phyloP scores from a whole-genome alignment of 2,888 invertebrate species.

The Aporophyla nigra region DNA sequence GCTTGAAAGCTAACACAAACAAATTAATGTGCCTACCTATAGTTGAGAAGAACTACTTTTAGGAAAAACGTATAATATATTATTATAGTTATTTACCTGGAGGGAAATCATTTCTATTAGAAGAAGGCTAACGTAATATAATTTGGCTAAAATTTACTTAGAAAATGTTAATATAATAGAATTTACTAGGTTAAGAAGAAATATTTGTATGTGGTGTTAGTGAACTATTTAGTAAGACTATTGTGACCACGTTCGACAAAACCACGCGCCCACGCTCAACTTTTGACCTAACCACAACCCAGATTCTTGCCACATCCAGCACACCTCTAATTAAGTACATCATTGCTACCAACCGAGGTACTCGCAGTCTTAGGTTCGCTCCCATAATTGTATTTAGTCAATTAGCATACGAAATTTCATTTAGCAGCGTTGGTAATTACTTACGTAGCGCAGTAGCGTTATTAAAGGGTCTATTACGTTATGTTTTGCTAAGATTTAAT shows the following conservation, averaged over 20 bases:
- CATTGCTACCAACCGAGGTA: constrained; percentile 68
- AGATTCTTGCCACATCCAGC: constrained; percentile 31
- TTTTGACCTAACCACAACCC: not conserved
- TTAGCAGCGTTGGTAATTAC: constrained; percentile 84
- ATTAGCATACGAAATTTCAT: constrained; percentile 88
- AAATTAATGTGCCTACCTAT: too few relatives aligned
- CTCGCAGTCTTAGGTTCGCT: constrained; percentile 83
- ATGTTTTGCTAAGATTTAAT: constrained; percentile 70
- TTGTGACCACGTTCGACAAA: not conserved
- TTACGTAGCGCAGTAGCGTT: constrained; percentile 75
- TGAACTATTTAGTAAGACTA: not conserved
- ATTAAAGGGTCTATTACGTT: constrained; percentile 73
- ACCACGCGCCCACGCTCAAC: not conserved
- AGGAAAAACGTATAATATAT: too few relatives aligned
- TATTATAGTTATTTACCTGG: too few relatives aligned
- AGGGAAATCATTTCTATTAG: too few relatives aligned
- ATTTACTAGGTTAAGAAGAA: too few relatives aligned
- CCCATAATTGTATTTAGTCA: constrained; percentile 88
- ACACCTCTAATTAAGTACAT: constrained; percentile 34
- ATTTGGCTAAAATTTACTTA: too few relatives aligned
- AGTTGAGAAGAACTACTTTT: too few relatives aligned
- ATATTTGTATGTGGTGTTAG: not conserved
- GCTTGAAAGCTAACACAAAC: too few relatives aligned
- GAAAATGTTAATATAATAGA: too few relatives aligned
- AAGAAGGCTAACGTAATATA: not conserved